Evolutionary conservation across 2,113 vertebrate species (phyloP), one percentile per base, ranked within the genome.

Genomic region (Odontophorus gujanensis): DNA sequence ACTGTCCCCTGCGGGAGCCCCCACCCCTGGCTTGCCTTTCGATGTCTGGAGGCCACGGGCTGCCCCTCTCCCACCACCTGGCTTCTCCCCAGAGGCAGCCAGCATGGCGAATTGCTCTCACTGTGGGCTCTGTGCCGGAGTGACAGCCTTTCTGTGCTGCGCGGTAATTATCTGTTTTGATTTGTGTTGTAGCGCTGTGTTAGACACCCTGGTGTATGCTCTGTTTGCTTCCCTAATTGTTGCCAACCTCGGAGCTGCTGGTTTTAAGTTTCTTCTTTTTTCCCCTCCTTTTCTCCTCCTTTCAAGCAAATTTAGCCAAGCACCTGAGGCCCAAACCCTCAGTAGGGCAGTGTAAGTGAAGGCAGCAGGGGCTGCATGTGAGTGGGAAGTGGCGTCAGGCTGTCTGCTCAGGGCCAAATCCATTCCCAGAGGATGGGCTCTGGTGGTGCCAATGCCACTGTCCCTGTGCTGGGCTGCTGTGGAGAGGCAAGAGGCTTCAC

Each of bases 51-150:
- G 43, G 73, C 83, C 57, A 50, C 0, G 1, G 40, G 53, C 84
- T 83, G 85, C 26, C 82, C 92, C 66, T 88, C 42, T 86, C 58
- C 50, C 87, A 85, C 81, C 88, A 87, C 81, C 92, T 95, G 87
- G 57, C 84, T 78, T 71, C 38, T 92, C 80, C 76, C 73, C 9
- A 6, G 53, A 22, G 75, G 5, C 32, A 30, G 10, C 30, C 85
- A 55, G 67, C 3, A 0, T 17, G 55, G 28, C 1, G 25, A 69
- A 73, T 0, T 1, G 43, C 55, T 57, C 81, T 45, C 61, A 38
- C 62, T 26, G 66, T 4, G 22, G 76, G 69, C 51, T 78, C 30
- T 0, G 1, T 24, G 87, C 71, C 0, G 9, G 68, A 71, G 43
- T 1, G 0, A 17, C 76, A 75, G 82, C 61, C 30, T 40, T 85